Base-by-base conservation (phyloP, 2,797 vertebrate genomes). In the Onychomys torridus region DNA sequence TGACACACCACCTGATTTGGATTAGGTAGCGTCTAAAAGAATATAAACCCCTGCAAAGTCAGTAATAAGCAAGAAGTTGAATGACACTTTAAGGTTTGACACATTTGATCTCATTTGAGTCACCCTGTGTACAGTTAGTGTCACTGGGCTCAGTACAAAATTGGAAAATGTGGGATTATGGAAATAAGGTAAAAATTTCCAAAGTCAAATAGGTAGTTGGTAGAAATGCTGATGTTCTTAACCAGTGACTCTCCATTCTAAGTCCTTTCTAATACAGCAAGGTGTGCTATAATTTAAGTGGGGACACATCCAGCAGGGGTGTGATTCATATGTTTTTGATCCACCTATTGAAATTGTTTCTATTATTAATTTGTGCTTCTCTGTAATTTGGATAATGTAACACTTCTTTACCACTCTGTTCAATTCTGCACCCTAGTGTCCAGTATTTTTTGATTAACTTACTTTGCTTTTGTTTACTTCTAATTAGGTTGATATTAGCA, bases 401-500 rank as follows among this genome's bases (percentile, higher is more conserved):
- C 32, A 34, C 27, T 67, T 95, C 49, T 75, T 79, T 81, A 12
- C 55, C 4, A 29, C 82, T 95, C 49, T 40, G 84, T 37, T 69
- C 46, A 52, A 49, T 32, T 88, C 27, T 21, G 52, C 12, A 25
- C 46, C 13, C 8, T 12, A 55, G 23, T 75, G 14, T 59, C 85
- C 55, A 12, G 25, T 49, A 37, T 79, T 84, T 96, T 84, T 76
- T 84, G 55, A 94, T 92, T 86, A 65, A 27, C 29, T 81, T 73
- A 32, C 14, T 79, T 96, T 0, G 0, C 55, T 90, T 61, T 96
- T 76, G 11, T 98, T 94, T 96, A 71, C 59, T 94, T 92, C 65
- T 94, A 96, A 96, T 95, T 96, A 96, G 73, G 52, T 77, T 95
- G 77, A 71, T 94, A 92, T 77, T 83, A 96, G 93, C 61, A 95